Evolutionary conservation across 2,888 invertebrate genomes (phyloP), one percentile per base, ranked within the genome.

Genomic region (Anthrax anthrax): DNA sequence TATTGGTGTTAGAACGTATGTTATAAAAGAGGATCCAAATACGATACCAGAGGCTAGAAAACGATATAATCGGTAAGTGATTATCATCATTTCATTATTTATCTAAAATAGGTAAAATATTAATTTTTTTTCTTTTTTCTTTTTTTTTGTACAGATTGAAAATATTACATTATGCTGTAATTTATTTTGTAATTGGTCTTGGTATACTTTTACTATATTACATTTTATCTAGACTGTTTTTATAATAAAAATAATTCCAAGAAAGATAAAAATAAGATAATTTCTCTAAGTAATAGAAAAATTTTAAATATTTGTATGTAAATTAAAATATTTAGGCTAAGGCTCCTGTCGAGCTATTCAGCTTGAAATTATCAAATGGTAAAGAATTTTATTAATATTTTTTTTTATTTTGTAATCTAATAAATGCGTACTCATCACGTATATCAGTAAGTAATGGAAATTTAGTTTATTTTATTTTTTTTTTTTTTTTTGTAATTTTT

Each of bases 11-110:
- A 72, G 89, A 47, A 65, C 75, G 44, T 85, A 81, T 61, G 64
- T 91, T 44, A 75, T 87, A 55, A 88, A 89, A 59, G 90, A 92
- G 53, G 75, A 79, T 50, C 73, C 81, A 14, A 74, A 74, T 45
- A 80, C 79, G 0, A 62, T 87, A 43, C 75, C 79, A 8, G 70
- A 72, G 6, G 82, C 81, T 39, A 71, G 72, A 55, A 72, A 70
- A 43, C 73, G 74, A 56, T 69, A 73, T 65, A 72, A 64, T 60
- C 77, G 76, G 82, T 81, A 59, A 58, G 45, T 16, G 18, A n/a
- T 36, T 2, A 4, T 18, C 18, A 18, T 34, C 1, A 14, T 34
- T 23, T 17, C 16, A 27, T 42, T 42, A 14, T 42, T 42, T 18
- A 32, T 6, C 5, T 69, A 73, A 65, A 72, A 64, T 60, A 77